These are phyloP conservation scores for Phanerotoma sp. DNA, from an alignment of 2,888 invertebrate species.

Conservation along the genomic window DNA sequence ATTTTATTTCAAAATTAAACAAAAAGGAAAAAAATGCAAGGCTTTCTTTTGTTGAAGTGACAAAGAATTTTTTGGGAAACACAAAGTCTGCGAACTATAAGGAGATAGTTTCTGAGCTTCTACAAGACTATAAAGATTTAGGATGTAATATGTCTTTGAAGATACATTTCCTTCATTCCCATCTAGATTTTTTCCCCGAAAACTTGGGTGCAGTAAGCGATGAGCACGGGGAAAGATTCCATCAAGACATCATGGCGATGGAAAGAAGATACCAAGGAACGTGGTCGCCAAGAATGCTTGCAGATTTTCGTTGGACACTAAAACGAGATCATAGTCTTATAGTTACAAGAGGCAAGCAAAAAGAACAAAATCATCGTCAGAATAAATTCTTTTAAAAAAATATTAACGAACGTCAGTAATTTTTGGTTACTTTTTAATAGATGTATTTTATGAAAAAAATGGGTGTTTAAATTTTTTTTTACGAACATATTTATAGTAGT, in stretches of 20 bases:
- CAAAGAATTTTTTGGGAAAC: constrained; percentile 19
- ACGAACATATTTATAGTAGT: too few relatives aligned
- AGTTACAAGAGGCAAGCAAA: too few relatives aligned
- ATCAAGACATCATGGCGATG: constrained; percentile 38
- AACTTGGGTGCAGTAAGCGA: constrained; percentile 38
- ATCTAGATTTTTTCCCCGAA: constrained; percentile 36
- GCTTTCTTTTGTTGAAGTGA: constrained; percentile 9
- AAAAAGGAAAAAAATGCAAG: constrained; percentile 18
- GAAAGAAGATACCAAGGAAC: constrained; percentile 36
- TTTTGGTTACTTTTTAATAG: too few relatives aligned
- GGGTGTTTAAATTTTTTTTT: too few relatives aligned
- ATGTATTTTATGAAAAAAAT: too few relatives aligned
- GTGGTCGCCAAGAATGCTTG: constrained; percentile 14
- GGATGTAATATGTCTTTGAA: constrained; percentile 37
- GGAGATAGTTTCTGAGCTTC: constrained; percentile 9
- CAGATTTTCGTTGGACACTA: constrained; percentile 19
- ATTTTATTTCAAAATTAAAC: too few relatives aligned
- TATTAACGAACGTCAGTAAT: too few relatives aligned
- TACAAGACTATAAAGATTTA: constrained; percentile 28
- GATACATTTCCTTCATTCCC: constrained; percentile 39
- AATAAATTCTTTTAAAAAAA: too few relatives aligned
- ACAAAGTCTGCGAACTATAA: constrained; percentile 14
- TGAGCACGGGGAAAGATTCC: constrained; percentile 42
- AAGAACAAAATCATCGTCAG: too few relatives aligned
- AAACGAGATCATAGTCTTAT: too few relatives aligned